Conservation (phyloP, 2,888 invertebrate species). For the Cepaea hortensis region DNA sequence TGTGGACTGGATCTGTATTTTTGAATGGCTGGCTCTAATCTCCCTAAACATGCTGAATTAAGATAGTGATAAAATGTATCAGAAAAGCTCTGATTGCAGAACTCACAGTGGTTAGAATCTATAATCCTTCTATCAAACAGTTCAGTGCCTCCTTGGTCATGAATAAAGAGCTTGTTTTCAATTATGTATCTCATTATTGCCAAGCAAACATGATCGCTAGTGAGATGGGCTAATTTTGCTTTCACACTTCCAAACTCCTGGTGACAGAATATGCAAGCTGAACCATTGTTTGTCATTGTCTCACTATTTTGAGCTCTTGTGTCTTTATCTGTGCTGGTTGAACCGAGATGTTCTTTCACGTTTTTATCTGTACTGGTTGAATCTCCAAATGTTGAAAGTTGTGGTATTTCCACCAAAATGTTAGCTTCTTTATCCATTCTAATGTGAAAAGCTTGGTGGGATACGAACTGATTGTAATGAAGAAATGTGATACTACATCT, state of each 20-base stretch:
- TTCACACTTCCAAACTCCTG: background rate
- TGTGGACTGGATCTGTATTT: background rate
- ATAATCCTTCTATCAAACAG: background rate
- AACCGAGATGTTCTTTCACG: background rate
- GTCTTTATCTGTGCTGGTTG: background rate
- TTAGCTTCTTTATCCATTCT: constrained; percentile 41
- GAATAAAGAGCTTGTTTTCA: background rate
- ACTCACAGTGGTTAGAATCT: constrained; percentile 12
- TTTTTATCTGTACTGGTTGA: background rate
- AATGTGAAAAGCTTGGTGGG: constrained; percentile 37
- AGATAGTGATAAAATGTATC: constrained; percentile 8
- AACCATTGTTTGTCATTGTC: background rate
- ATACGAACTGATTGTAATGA: constrained; percentile 37
- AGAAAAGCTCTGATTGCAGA: background rate
- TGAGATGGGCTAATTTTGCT: constrained; percentile 2
- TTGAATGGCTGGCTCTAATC: constrained; percentile 11
- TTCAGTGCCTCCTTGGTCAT: background rate
- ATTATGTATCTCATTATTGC: constrained; percentile 5
- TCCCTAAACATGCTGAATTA: background rate
- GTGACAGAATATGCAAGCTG: constrained; percentile 20
- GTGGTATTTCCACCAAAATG: background rate
- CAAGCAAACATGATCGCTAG: background rate
- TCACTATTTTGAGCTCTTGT: background rate
- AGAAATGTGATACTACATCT: constrained; percentile 17
- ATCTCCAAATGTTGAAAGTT: background rate